Evolutionary conservation across 2,888 invertebrate species (phyloP).

Genomic region (Pseudoips prasinana): DNA sequence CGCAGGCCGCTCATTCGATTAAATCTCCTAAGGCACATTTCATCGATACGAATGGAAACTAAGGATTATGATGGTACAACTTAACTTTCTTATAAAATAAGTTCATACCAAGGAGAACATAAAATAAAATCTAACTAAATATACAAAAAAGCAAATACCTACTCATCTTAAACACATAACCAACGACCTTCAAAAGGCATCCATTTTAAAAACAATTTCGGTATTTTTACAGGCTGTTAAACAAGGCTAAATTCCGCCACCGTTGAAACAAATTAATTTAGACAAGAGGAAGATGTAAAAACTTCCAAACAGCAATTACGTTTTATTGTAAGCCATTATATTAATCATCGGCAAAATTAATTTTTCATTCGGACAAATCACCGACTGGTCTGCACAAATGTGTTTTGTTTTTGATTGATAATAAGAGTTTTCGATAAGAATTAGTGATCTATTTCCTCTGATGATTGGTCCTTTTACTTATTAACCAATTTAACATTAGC

Average conservation of each 20-base stretch:
- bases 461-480: too few relatives aligned
- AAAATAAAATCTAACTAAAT: not conserved
- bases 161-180: not conserved
- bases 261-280: conserved; percentile 74
- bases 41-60: too few relatives aligned
- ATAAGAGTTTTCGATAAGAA: conserved; percentile 50
- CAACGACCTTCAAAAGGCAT: conserved; percentile 3
- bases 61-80: too few relatives aligned
- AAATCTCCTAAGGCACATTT: too few relatives aligned
- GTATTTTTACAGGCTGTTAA: conserved; percentile 25
- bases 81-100: too few relatives aligned
- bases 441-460: too few relatives aligned
- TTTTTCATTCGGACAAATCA: conserved; percentile 81
- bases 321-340: conserved; percentile 77
- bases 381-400: conserved; percentile 68
- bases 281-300: conserved; percentile 80
- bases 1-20: too few relatives aligned
- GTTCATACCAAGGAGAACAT: too few relatives aligned
- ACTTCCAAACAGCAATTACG: conserved; percentile 78
- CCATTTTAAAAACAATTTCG: conserved; percentile 4
- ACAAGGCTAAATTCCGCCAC: conserved; percentile 37
- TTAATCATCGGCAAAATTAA: conserved; percentile 81
- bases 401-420: conserved; percentile 72
- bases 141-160: not conserved
- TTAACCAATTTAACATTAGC: too few relatives aligned